Conservation (phyloP, 2,888 invertebrate species). For the Phalera bucephala region DNA sequence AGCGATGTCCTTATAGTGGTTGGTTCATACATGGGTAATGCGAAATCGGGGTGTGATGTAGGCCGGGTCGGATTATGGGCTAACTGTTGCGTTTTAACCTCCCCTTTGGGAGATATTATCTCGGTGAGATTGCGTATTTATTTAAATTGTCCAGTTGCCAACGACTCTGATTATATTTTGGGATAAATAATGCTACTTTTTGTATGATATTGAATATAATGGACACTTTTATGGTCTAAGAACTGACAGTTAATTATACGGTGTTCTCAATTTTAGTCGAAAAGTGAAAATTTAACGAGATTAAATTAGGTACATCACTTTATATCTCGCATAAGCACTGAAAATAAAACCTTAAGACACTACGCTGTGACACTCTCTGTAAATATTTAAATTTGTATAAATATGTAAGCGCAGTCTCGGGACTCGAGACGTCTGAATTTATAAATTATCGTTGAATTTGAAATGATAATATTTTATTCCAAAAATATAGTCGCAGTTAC, state of each 20-base stretch:
- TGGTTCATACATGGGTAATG: slow-evolving; percentile 25
- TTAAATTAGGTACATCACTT: too few species aligned
- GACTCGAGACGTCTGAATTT: slow-evolving; percentile 9
- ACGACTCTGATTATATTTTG: slow-evolving; percentile 30
- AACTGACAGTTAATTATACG: too few species aligned
- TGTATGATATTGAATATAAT: too few species aligned
- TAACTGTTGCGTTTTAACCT: slow-evolving; percentile 62
- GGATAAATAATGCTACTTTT: too few species aligned
- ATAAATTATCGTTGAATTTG: background rate
- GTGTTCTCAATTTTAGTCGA: too few species aligned
- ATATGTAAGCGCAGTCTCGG: slow-evolving; percentile 22
- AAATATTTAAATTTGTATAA: slow-evolving; percentile 31
- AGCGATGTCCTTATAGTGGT: slow-evolving; percentile 8
- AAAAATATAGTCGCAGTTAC: too few species aligned
- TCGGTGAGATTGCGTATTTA: slow-evolving; percentile 48
- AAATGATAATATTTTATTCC: background rate
- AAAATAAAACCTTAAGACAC: too few species aligned
- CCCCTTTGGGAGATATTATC: slow-evolving; percentile 25
- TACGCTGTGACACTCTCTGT: slow-evolving; percentile 16
- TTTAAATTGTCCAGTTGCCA: slow-evolving; percentile 43
- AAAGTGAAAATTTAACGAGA: too few species aligned
- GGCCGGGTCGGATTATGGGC: slow-evolving; percentile 48
- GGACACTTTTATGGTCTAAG: too few species aligned
- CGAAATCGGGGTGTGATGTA: slow-evolving; percentile 30
- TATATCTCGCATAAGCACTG: too few species aligned